Evolutionary conservation across 1,140 invertebrate genomes (phyloP).

Genomic region (Notospermus geniculatus): DNA sequence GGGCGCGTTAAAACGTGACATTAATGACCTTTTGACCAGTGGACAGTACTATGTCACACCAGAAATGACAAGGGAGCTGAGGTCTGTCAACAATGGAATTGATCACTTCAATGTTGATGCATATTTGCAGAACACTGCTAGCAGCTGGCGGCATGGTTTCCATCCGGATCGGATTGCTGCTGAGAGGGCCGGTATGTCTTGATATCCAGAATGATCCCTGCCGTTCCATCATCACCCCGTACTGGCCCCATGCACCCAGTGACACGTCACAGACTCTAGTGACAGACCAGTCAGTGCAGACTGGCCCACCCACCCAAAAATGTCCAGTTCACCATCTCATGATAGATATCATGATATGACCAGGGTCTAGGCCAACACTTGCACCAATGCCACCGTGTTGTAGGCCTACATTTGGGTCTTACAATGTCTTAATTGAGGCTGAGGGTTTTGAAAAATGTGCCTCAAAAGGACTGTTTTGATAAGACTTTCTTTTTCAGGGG

Average conservation of each 20-base stretch:
- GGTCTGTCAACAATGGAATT: conserved; percentile 42
- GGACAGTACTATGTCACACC: conserved; percentile 44
- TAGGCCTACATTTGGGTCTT: neutral
- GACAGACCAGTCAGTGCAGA: no score
- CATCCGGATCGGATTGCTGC: neutral
- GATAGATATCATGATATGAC: no score
- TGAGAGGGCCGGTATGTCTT: neutral
- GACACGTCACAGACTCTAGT: no score
- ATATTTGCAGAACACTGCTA: conserved; percentile 31
- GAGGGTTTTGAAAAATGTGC: neutral
- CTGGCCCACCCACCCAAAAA: no score
- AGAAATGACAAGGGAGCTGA: conserved; percentile 40
- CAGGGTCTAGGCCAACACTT: no score
- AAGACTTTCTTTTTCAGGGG: conserved; percentile 22
- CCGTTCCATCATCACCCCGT: neutral
- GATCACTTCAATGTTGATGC: conserved; percentile 43
- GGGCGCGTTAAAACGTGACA: conserved; percentile 27
- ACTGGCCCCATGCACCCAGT: no score
- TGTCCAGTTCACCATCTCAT: no score
- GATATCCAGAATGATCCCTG: neutral
- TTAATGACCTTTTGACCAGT: conserved; percentile 32
- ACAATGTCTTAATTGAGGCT: neutral
- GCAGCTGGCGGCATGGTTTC: conserved; percentile 27
- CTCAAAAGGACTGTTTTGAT: no score
- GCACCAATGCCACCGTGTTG: neutral